Percentiles rank a stretch among this genome's conserved stretches.
Conservation (phyloP, 2,888 invertebrate genomes). For the Automeris io region DNA sequence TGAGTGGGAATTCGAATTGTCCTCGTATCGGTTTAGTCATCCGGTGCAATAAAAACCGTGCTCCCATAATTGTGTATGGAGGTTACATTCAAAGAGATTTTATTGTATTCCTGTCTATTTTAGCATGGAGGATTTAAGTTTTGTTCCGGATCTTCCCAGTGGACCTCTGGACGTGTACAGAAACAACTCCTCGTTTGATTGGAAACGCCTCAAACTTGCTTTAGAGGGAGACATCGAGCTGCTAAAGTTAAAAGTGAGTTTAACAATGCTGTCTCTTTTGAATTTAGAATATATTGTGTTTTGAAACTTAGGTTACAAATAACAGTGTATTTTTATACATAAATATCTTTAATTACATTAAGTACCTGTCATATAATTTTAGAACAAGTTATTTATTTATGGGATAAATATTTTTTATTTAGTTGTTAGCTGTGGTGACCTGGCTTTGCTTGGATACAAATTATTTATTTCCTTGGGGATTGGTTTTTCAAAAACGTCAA, state of each 20-base stretch:
- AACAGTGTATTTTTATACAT: too few species aligned
- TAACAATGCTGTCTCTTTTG: not conserved
- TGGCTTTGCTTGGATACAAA: too few species aligned
- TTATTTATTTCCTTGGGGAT: too few species aligned
- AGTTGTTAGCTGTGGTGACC: too few species aligned
- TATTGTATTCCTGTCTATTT: conserved; percentile 29
- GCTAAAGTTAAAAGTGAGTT: conserved; percentile 85
- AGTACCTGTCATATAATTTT: too few species aligned
- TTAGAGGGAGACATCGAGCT: conserved; percentile 85
- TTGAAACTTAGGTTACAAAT: too few species aligned
- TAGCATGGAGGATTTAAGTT: conserved; percentile 74
- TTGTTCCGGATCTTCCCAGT: conserved; percentile 81
- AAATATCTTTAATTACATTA: too few species aligned
- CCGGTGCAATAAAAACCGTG: conserved; percentile 32
- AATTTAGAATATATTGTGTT: too few species aligned
- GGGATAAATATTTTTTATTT: too few species aligned
- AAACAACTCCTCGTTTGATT: conserved; percentile 87
- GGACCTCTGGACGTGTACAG: conserved; percentile 90
- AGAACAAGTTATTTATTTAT: too few species aligned
- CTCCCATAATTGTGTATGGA: conserved; percentile 12
- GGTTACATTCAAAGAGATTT: conserved; percentile 13
- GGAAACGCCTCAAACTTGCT: conserved; percentile 89
- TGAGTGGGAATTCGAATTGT: conserved; percentile 35
- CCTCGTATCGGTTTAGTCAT: conserved; percentile 40
- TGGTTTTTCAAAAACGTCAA: too few species aligned